A percentile compares a stretch with the other conserved stretches of the same genome.
Evolutionary conservation across 2,888 invertebrate species (phyloP).

Genomic region (Crepidodera aurea): DNA sequence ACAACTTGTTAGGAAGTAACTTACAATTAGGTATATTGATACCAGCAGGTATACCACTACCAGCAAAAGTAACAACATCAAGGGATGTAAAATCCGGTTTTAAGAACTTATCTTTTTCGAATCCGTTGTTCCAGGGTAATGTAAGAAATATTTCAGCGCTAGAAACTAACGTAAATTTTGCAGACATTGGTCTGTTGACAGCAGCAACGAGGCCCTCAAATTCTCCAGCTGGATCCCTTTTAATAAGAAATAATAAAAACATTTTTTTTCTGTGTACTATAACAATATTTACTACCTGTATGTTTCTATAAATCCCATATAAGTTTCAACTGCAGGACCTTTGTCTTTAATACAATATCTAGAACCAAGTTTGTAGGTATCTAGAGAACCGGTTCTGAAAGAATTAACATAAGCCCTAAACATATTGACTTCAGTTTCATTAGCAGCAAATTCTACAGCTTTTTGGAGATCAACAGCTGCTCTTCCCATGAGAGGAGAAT

Average conservation of each 20-base stretch:
- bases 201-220: conserved; percentile 97
- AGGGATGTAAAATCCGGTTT: conserved; percentile 95
- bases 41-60: conserved; percentile 93
- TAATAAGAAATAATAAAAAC: no score
- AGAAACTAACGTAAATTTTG: conserved; percentile 86
- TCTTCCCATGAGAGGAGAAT: conserved; percentile 74
- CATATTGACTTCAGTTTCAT: conserved; percentile 83
- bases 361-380: conserved; percentile 92
- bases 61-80: conserved; percentile 91
- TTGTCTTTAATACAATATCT: conserved; percentile 94
- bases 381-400: conserved; percentile 76
- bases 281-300: no score
- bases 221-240: conserved; percentile 90
- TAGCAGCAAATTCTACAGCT: conserved; percentile 78
- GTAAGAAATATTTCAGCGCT: conserved; percentile 83
- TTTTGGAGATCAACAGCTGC: conserved; percentile 74
- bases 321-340: conserved; percentile 92
- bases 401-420: conserved; percentile 82
- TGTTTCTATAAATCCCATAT: conserved; percentile 63
- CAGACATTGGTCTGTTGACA: conserved; percentile 93
- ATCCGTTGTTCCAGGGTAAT: conserved; percentile 84
- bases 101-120: conserved; percentile 91
- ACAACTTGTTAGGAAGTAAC: no score
- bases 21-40: conserved; percentile 98
- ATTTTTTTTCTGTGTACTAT: no score